Conservation (phyloP, 1,140 invertebrate species). For the Achatina immaculata region DNA sequence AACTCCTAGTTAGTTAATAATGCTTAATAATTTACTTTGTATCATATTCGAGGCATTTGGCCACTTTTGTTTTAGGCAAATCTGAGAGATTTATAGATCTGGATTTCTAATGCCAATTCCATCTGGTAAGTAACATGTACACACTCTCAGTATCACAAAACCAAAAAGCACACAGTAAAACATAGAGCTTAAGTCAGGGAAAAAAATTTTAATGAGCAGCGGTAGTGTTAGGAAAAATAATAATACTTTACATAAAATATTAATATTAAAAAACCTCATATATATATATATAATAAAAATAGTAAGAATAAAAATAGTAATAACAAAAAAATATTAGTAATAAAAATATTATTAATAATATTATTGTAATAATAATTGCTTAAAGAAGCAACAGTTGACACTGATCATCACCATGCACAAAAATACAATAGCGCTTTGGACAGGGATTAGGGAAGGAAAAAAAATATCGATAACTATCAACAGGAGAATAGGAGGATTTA, state of each 20-base stretch:
- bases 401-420: constrained; percentile 17
- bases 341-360: not conserved
- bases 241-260: not conserved
- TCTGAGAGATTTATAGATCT: no score
- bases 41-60: no score
- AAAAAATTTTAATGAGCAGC: not conserved
- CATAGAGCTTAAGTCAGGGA: not conserved
- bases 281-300: no score
- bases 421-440: not conserved
- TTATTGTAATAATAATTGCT: not conserved
- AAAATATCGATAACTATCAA: not conserved
- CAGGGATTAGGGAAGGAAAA: not conserved
- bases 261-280: no score
- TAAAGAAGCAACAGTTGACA: constrained; percentile 17
- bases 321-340: no score
- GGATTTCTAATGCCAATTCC: no score
- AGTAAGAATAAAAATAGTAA: not conserved
- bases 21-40: no score
- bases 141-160: not conserved
- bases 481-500: not conserved
- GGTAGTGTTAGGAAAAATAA: not conserved
- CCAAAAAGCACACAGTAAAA: not conserved
- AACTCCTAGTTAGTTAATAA: no score
- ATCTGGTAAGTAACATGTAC: no score
- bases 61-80: no score